Evolutionary conservation across 2,113 vertebrate species (phyloP).

Genomic region (Machaerirhynchus nigripectus): DNA sequence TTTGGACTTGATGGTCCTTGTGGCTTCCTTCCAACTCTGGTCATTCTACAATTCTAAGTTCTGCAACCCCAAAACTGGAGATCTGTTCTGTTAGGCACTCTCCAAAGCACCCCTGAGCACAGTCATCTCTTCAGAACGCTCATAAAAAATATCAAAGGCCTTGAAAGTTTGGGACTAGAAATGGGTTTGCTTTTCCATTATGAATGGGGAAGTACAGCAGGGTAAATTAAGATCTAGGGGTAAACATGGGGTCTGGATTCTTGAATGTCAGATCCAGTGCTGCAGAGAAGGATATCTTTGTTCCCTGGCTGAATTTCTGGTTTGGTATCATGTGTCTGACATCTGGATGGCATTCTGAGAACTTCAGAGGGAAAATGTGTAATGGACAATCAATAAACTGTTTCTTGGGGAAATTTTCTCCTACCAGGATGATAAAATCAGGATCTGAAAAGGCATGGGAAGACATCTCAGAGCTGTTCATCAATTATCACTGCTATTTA

Average conservation of each 20-base stretch:
- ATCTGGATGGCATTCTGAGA: background rate
- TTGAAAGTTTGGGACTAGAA: background rate
- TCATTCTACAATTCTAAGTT: accelerated
- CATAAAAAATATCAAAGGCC: background rate
- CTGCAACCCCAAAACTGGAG: background rate
- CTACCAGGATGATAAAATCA: background rate
- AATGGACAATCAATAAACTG: conserved; percentile 11
- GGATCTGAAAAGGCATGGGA: background rate
- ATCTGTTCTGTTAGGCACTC: background rate
- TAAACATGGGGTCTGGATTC: background rate
- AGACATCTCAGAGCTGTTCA: background rate
- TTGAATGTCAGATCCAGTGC: background rate
- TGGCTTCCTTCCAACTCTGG: background rate
- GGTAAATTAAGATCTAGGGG: background rate
- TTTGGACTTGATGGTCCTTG: background rate
- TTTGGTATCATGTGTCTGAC: background rate
- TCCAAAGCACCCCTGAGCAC: background rate
- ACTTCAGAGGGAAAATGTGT: background rate
- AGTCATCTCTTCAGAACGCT: background rate
- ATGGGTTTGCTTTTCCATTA: background rate
- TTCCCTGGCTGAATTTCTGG: background rate
- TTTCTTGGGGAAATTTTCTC: conserved; percentile 6
- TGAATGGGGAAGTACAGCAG: background rate
- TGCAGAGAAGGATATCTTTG: background rate
- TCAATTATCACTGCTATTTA: conserved; percentile 8